These are phyloP conservation scores for Pongo abelii DNA, from an alignment of 2,113 vertebrate genomes.

Conservation along the genomic window DNA sequence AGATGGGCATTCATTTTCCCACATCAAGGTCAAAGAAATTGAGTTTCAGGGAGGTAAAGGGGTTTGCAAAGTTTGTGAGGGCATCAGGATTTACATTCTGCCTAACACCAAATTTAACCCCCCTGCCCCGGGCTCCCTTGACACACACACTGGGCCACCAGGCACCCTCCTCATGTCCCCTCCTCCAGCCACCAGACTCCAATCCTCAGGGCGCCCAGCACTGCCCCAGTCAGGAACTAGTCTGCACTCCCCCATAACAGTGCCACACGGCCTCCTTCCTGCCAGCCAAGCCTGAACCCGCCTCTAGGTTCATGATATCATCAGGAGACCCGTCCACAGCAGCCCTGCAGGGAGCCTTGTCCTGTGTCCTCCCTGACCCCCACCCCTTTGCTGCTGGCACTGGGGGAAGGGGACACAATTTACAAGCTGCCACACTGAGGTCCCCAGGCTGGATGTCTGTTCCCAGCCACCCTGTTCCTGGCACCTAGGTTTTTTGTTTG, in stretches of 20 bases:
- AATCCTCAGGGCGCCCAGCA: not conserved
- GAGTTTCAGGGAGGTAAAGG: not conserved
- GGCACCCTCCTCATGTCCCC: not conserved
- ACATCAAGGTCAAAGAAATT: not conserved
- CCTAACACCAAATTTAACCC: not conserved
- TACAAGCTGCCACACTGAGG: not conserved
- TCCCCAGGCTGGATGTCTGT: not conserved
- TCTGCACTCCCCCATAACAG: not conserved
- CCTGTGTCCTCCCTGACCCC: no score
- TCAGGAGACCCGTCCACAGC: not conserved
- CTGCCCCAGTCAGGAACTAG: not conserved
- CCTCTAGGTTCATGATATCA: not conserved
- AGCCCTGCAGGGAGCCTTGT: not conserved
- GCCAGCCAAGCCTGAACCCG: not conserved
- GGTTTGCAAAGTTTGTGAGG: not conserved
- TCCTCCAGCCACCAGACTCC: not conserved
- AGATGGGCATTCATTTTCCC: not conserved
- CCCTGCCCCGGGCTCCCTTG: rapidly evolving
- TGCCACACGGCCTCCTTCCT: not conserved
- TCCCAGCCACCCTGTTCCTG: not conserved
- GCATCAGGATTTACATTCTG: not conserved
- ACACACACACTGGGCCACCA: not conserved
- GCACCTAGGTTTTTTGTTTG: no score
- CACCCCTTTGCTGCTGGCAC: not conserved
- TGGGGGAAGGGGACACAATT: not conserved